phyloP scores from a whole-genome alignment of 2,797 vertebrate genomes.

The Tragelaphus eurycerus region DNA sequence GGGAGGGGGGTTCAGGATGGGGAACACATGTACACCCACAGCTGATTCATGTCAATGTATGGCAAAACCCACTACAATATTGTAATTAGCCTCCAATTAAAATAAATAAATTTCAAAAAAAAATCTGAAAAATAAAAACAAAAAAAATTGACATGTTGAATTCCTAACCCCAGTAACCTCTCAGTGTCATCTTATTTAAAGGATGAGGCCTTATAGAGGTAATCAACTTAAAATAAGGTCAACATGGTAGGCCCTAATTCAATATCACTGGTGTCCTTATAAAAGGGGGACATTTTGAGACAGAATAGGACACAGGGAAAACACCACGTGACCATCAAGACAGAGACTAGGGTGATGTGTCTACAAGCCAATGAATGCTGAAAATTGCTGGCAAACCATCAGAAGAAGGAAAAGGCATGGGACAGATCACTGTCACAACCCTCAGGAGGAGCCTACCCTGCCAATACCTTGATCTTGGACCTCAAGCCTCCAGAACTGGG shows the following conservation, averaged over 20 bases:
- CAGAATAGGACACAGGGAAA: neutral
- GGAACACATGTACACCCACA: too few relatives aligned
- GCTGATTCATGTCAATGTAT: too few relatives aligned
- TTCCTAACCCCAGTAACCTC: neutral
- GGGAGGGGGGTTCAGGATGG: too few relatives aligned
- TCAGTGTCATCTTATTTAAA: neutral
- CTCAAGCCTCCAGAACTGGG: neutral
- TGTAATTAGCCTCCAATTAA: too few relatives aligned
- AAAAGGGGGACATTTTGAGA: neutral
- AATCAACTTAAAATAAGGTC: neutral
- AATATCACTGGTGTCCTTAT: neutral
- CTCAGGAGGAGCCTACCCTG: neutral
- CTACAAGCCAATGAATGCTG: neutral
- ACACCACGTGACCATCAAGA: neutral
- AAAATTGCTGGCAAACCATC: neutral
- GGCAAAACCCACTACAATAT: too few relatives aligned
- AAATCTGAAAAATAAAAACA: neutral
- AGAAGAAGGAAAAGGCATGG: neutral
- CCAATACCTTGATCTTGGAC: neutral
- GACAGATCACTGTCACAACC: neutral
- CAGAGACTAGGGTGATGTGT: neutral
- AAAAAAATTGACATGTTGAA: neutral
- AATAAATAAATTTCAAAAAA: too few relatives aligned
- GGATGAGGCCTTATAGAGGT: neutral
- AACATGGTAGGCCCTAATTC: neutral